Conservation (phyloP, 2,888 invertebrate species). For the Tiphia femorata region DNA sequence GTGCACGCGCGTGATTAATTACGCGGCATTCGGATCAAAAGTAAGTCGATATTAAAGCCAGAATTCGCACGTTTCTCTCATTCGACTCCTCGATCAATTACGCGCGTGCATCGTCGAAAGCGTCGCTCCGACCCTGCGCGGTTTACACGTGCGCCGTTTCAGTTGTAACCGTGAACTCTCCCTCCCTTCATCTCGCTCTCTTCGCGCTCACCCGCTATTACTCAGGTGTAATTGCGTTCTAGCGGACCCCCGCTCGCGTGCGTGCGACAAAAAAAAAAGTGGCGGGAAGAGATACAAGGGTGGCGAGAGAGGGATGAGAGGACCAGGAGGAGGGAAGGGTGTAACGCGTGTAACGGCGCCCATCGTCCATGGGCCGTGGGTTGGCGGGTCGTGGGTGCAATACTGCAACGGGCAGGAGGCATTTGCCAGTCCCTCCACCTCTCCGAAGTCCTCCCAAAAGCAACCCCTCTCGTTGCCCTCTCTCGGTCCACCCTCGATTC, state of each 20-base stretch:
- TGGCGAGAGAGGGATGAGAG: constrained; percentile 11
- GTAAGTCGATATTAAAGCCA: background rate
- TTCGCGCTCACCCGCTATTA: constrained; percentile 53
- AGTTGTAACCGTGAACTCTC: constrained; percentile 35
- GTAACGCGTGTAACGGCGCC: too few species aligned
- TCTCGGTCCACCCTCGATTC: constrained; percentile 58
- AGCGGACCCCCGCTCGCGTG: constrained; percentile 19
- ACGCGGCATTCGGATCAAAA: constrained; percentile 1
- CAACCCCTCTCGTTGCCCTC: constrained; percentile 11
- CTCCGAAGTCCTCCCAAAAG: constrained; percentile 13
- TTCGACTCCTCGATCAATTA: background rate
- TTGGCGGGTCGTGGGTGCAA: constrained; percentile 34
- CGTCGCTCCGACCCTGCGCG: constrained; percentile 23
- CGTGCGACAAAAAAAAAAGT: constrained; percentile 36
- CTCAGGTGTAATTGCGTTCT: constrained; percentile 63
- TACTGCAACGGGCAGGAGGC: constrained; percentile 52
- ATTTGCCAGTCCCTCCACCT: constrained; percentile 58
- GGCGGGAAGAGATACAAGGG: constrained; percentile 4
- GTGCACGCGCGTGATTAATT: too few species aligned
- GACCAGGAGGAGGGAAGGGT: too few species aligned
- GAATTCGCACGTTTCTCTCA: background rate
- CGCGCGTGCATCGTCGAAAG: constrained; percentile 12
- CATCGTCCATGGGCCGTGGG: too few species aligned
- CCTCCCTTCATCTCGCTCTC: constrained; percentile 23
- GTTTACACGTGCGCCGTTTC: constrained; percentile 21